Percentiles rank a stretch among this genome's conserved stretches.
phyloP scores from a whole-genome alignment of 2,797 vertebrate genomes.

The Karalla daura region DNA sequence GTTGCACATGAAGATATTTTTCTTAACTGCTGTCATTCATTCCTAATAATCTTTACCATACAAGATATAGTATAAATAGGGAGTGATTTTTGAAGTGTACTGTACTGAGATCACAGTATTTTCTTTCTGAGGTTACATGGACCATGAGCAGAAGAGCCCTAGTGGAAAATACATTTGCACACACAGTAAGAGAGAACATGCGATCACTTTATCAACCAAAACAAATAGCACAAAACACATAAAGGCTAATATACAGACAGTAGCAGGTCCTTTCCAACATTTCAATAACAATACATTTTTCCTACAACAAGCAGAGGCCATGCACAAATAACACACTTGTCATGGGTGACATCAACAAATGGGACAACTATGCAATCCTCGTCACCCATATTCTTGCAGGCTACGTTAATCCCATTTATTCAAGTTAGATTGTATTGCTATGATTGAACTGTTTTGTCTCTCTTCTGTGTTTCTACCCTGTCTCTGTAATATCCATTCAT shows the following conservation, averaged over 20 bases:
- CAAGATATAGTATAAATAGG: slow-evolving; percentile 14
- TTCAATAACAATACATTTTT: too few species aligned
- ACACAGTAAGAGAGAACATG: slow-evolving; percentile 23
- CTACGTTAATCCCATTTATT: too few species aligned
- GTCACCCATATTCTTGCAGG: slow-evolving; percentile 64
- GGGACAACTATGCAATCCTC: slow-evolving; percentile 67
- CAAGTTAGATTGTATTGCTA: too few species aligned
- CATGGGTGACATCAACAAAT: too few species aligned
- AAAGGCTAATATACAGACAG: slow-evolving; percentile 7
- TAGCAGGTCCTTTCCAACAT: too few species aligned
- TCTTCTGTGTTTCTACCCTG: slow-evolving; percentile 73
- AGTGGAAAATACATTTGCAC: slow-evolving; percentile 45
- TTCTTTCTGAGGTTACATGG: too few species aligned
- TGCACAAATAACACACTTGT: slow-evolving; percentile 39
- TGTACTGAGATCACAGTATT: too few species aligned
- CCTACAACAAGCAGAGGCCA: slow-evolving; percentile 29
- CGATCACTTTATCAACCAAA: slow-evolving; percentile 8
- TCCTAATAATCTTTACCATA: slow-evolving; percentile 9
- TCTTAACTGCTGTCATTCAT: slow-evolving; percentile 32
- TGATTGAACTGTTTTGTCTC: slow-evolving; percentile 65
- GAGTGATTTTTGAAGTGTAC: too few species aligned
- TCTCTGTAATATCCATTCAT: slow-evolving; percentile 67
- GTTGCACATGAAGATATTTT: slow-evolving; percentile 53
- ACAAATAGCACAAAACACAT: slow-evolving; percentile 23
- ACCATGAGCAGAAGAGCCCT: slow-evolving; percentile 44